These are phyloP conservation scores for Onychostruthus taczanowskii DNA, from an alignment of 2,113 vertebrate species.

Conservation along the genomic window DNA sequence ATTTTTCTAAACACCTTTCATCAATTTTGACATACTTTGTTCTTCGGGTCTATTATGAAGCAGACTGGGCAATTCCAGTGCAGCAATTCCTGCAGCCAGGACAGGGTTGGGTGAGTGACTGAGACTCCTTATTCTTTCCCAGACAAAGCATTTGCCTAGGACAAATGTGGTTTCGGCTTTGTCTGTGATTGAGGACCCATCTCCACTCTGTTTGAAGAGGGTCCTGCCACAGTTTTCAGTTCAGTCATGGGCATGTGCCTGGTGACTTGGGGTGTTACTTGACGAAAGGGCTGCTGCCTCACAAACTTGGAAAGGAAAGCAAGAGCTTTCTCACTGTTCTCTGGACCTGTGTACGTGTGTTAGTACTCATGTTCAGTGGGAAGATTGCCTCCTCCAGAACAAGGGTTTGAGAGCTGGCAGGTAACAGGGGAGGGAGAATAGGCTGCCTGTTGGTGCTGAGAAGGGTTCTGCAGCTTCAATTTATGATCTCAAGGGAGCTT, in stretches of 20 bases:
- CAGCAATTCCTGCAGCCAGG: neutral
- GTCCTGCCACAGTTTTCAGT: neutral
- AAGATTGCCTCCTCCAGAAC: neutral
- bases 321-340: neutral
- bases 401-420: neutral
- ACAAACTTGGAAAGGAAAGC: neutral
- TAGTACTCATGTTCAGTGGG: neutral
- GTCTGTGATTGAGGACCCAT: neutral
- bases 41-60: neutral
- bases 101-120: neutral
- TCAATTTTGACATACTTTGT: neutral
- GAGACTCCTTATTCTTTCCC: neutral
- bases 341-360: neutral
- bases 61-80: neutral
- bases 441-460: neutral
- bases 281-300: neutral
- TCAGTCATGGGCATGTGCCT: too few species aligned
- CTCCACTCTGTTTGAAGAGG: neutral
- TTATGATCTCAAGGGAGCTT: neutral
- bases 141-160: neutral
- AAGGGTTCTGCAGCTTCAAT: neutral
- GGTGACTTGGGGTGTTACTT: too few species aligned
- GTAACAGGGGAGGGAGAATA: neutral
- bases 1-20: neutral
- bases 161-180: rapidly evolving